Percentiles rank a stretch among this genome's conserved stretches.
Conservation (phyloP, 2,888 invertebrate species). For the Aleiodes alternator region DNA sequence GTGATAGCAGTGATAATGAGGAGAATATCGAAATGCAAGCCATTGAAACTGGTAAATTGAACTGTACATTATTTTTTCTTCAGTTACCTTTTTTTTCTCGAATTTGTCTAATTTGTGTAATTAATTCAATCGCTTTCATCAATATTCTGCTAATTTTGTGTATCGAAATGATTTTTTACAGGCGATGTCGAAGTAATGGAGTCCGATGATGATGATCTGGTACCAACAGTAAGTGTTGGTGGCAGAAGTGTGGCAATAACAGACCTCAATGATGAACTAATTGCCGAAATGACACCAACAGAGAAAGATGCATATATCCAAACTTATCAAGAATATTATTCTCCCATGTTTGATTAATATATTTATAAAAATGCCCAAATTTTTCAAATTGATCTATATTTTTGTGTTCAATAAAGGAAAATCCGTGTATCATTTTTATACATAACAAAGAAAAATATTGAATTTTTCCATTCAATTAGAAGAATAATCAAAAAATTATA, state of each 20-base stretch:
- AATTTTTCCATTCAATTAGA: too few species aligned
- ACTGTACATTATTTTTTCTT: background rate
- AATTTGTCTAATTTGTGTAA: background rate
- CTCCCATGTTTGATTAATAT: slow-evolving; percentile 87
- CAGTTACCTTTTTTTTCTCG: background rate
- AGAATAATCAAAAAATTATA: too few species aligned
- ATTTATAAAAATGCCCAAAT: slow-evolving; percentile 34
- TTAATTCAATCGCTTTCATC: background rate
- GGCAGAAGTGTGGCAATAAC: slow-evolving; percentile 87
- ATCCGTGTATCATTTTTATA: slow-evolving; percentile 21
- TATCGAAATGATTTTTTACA: slow-evolving; percentile 64
- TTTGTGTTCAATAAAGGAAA: background rate
- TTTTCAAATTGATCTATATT: slow-evolving; percentile 5
- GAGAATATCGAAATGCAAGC: slow-evolving; percentile 82
- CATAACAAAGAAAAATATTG: too few species aligned
- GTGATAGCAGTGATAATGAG: slow-evolving; percentile 90
- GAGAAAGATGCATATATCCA: slow-evolving; percentile 97
- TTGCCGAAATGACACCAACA: slow-evolving; percentile 91
- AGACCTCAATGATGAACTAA: slow-evolving; percentile 90
- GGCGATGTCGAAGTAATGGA: slow-evolving; percentile 85
- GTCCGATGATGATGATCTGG: slow-evolving; percentile 86
- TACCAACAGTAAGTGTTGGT: slow-evolving; percentile 89
- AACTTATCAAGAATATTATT: slow-evolving; percentile 94
- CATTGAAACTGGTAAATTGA: slow-evolving; percentile 80
- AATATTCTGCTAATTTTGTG: background rate